Evolutionary conservation across 64 coral and sea anemone species (phyloP).

Genomic region (Trachythela sp.): DNA sequence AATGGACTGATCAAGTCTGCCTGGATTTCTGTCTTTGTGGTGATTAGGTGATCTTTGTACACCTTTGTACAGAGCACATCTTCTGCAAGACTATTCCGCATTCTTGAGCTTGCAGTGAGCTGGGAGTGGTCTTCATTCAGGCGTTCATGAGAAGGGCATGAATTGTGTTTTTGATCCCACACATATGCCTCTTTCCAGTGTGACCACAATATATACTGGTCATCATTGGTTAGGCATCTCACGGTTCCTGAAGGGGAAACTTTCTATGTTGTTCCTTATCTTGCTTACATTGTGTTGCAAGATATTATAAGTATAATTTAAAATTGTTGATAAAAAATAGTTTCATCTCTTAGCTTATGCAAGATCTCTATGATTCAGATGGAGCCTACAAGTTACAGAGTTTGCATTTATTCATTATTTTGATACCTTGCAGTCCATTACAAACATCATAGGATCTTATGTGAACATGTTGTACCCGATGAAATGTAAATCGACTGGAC

Average conservation of each 20-base stretch:
- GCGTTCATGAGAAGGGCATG: not conserved
- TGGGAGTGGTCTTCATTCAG: slow-evolving; percentile 6
- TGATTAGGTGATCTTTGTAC: not conserved
- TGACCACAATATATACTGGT: not conserved
- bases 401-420: too few relatives aligned
- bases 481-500: too few relatives aligned
- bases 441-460: too few relatives aligned
- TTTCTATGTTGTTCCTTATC: not conserved
- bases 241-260: not conserved
- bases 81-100: slow-evolving; percentile 9
- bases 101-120: not conserved
- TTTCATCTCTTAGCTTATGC: too few relatives aligned
- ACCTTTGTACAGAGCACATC: not conserved
- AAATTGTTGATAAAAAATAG: too few relatives aligned
- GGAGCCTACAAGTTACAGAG: too few relatives aligned
- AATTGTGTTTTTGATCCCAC: slow-evolving; percentile 1
- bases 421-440: too few relatives aligned
- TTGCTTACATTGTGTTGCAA: slow-evolving; percentile 9
- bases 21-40: not conserved
- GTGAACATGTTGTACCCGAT: too few relatives aligned
- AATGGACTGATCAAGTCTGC: not conserved
- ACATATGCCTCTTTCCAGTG: not conserved
- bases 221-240: not conserved
- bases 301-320: too few relatives aligned
- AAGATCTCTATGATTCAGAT: too few relatives aligned